phyloP scores from a whole-genome alignment of 1,140 invertebrate genomes.

The Cyphomyrmex costatus region DNA sequence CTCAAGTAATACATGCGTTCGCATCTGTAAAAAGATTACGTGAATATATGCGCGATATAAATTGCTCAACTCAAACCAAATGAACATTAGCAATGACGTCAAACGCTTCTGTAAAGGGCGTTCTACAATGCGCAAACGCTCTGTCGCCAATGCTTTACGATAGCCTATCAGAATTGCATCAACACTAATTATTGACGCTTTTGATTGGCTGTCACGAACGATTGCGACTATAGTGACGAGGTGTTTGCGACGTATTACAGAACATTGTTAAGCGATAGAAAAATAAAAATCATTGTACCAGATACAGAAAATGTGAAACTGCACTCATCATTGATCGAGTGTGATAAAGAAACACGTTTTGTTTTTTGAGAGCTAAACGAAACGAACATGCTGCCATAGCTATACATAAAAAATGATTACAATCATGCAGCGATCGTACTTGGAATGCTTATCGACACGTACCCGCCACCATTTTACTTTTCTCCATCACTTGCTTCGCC shows the following conservation, averaged over 20 bases:
- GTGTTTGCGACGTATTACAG: too few species aligned
- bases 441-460: constrained; percentile 80
- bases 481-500: constrained; percentile 97
- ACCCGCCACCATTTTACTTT: constrained; percentile 97
- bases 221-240: too few species aligned
- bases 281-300: neutral
- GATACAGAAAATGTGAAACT: neutral
- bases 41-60: neutral
- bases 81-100: neutral
- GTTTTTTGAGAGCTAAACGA: constrained; percentile 30
- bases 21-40: neutral
- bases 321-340: neutral
- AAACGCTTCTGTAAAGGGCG: neutral
- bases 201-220: too few species aligned
- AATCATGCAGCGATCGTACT: constrained; percentile 54
- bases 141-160: too few species aligned
- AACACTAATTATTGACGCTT: too few species aligned
- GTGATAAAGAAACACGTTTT: neutral
- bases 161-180: too few species aligned
- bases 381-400: constrained; percentile 65
- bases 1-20: constrained; percentile 50
- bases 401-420: constrained; percentile 64
- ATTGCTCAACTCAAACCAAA: neutral
- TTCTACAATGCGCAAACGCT: too few species aligned
- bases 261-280: neutral